Conservation (phyloP, 2,888 invertebrate genomes). For the Mesorhabditis sp. region DNA sequence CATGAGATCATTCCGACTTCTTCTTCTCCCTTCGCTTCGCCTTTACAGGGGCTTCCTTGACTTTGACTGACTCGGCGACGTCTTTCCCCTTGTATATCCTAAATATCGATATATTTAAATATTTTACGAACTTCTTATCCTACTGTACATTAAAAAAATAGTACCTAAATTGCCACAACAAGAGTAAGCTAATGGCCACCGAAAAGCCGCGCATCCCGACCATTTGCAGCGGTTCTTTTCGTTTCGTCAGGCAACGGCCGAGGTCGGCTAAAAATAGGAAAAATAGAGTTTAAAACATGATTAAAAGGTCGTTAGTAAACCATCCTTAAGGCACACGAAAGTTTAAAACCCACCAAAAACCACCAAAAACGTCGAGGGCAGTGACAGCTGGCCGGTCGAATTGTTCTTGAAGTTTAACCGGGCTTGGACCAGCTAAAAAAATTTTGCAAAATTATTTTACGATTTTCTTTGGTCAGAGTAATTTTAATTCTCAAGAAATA, state of each 20-base stretch:
- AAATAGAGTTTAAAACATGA: background rate
- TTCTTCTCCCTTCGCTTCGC: no score
- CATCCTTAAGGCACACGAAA: background rate
- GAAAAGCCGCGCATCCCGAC: background rate
- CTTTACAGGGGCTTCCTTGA: no score
- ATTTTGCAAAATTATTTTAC: background rate
- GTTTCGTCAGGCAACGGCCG: background rate
- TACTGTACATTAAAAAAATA: no score
- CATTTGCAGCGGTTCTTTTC: constrained; percentile 1
- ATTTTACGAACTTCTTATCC: no score
- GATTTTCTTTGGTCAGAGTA: background rate
- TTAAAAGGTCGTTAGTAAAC: no score
- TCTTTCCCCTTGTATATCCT: no score
- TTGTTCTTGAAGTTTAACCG: constrained; percentile 1
- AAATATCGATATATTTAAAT: no score
- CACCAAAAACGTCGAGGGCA: constrained; percentile 1
- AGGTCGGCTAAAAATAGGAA: background rate
- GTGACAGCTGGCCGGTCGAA: constrained; percentile 1
- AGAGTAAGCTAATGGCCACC: background rate
- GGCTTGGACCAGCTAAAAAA: background rate
- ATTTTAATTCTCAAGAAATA: no score
- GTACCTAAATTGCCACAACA: background rate
- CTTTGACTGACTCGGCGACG: no score
- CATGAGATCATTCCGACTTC: no score
- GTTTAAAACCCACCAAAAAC: background rate